Percentiles rank a stretch among this genome's conserved stretches.
Evolutionary conservation across 2,888 invertebrate genomes (phyloP).

Genomic region (Amblyjoppa fuscipennis): DNA sequence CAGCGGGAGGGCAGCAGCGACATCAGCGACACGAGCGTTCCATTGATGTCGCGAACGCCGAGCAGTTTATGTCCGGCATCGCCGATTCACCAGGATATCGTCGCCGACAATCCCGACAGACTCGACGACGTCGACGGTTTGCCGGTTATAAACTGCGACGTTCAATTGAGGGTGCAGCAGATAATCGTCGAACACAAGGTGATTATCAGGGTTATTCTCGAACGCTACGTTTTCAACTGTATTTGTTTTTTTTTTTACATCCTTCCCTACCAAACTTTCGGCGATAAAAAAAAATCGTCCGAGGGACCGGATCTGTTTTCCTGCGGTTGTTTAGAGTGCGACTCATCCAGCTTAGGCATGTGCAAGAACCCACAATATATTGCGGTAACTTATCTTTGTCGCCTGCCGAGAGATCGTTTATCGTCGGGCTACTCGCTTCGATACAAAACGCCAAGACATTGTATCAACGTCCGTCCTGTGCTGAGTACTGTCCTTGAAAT

Average conservation of each 20-base stretch:
- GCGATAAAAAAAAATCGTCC: not conserved
- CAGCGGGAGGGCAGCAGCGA: conserved; percentile 82
- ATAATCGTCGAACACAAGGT: conserved; percentile 94
- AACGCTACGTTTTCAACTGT: not conserved
- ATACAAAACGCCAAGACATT: conserved; percentile 2
- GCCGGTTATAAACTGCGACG: conserved; percentile 89
- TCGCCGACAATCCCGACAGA: conserved; percentile 81
- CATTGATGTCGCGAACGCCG: conserved; percentile 87
- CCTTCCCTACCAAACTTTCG: not conserved
- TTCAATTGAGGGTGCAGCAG: conserved; percentile 92
- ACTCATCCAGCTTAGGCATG: conserved; percentile 53
- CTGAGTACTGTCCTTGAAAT: not conserved
- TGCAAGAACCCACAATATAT: conserved; percentile 47
- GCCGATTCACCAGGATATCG: conserved; percentile 85
- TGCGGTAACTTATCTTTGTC: conserved; percentile 19
- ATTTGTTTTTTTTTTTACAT: not conserved
- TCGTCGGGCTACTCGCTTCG: conserved; percentile 45
- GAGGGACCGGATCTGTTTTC: conserved; percentile 9
- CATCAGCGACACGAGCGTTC: conserved; percentile 82
- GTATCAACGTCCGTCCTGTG: not conserved
- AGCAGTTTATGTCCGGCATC: conserved; percentile 88
- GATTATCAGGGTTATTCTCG: conserved; percentile 62
- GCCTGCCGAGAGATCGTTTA: conserved; percentile 44
- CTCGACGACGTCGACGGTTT: conserved; percentile 91
- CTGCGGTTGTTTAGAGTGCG: not conserved